These are phyloP conservation scores for Drosophila bifasciata DNA, from an alignment of 1,140 invertebrate genomes.

Conservation along the genomic window DNA sequence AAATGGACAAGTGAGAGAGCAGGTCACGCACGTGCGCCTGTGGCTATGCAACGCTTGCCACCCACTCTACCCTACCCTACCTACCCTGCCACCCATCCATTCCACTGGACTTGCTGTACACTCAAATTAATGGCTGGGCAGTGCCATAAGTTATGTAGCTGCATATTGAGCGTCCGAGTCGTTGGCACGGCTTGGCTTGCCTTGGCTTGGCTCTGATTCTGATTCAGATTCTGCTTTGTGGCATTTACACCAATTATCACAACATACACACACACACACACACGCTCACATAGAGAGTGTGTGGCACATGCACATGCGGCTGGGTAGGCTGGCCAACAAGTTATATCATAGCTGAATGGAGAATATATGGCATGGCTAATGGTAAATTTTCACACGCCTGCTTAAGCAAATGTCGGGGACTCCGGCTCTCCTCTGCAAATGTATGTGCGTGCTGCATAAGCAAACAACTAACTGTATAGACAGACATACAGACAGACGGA, in stretches of 20 bases:
- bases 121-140: slow-evolving; percentile 75
- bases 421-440: not conserved
- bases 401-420: slow-evolving; percentile 65
- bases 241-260: slow-evolving; percentile 77
- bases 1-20: not conserved
- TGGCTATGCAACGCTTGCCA: slow-evolving; percentile 62
- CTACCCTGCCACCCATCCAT: too few relatives aligned
- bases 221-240: slow-evolving; percentile 58
- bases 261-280: slow-evolving; percentile 22
- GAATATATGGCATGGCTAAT: slow-evolving; percentile 79
- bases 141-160: slow-evolving; percentile 78
- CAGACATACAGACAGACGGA: slow-evolving; percentile 47
- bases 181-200: too few relatives aligned
- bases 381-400: slow-evolving; percentile 78
- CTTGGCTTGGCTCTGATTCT: too few relatives aligned
- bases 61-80: not conserved
- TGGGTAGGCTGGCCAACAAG: slow-evolving; percentile 30
- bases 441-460: slow-evolving; percentile 50
- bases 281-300: slow-evolving; percentile 20
- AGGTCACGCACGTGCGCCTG: slow-evolving; percentile 75
- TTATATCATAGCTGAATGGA: slow-evolving; percentile 68
- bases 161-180: slow-evolving; percentile 62
- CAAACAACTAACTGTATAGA: slow-evolving; percentile 58
- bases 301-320: slow-evolving; percentile 3
- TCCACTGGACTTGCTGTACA: slow-evolving; percentile 3